Base-by-base conservation (phyloP, 2,888 invertebrate genomes). In the Phaedon cochleariae region DNA sequence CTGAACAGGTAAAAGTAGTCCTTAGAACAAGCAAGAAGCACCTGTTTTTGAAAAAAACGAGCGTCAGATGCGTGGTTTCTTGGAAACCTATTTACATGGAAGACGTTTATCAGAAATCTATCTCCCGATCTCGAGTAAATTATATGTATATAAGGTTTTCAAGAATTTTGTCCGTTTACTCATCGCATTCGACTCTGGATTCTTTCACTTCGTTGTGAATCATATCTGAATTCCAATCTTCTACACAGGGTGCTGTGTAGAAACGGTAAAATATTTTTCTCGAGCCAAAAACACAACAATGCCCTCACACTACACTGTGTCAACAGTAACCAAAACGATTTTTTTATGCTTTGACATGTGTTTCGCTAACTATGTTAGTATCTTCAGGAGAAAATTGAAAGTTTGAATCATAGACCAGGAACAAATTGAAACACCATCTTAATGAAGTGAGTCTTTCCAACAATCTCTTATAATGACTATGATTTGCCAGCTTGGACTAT, bases 121-220 rank as follows among this genome's bases (percentile, higher is more conserved):
- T 41, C 41, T 41, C 41, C 15, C 41, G 41, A 41, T 41, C 41
- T 41, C 41, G 41, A 41, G 41, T 41, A 41, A 41, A 41, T 41
- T 41, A 41, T 41, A 41, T 41, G 41, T 41, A 15, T 41, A 41
- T n/a, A 15, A 41, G 41, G 10, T 41, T 41, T 41, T 41, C 41
- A 15, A 41, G 41, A 41, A 41, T 41, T 41, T 41, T 41, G 41
- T 41, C 15, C 41, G 41, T 41, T 41, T 41, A 41, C 41, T 41
- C 41, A 15, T 15, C 6, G 9, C 31, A 34, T 34, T 34, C 31
- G 31, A 15, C 15, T 41, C 15, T 12, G 41, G 15, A 41, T 41
- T 41, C 41, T 41, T 41, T 41, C 15, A 41, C 41, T 41, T 41
- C 41, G n/a, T 41, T 41, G 41, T 41, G 41, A 41, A 41, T 41